Base-by-base conservation (phyloP, 2,113 vertebrate genomes). In the Astatoreochromis straeleni region DNA sequence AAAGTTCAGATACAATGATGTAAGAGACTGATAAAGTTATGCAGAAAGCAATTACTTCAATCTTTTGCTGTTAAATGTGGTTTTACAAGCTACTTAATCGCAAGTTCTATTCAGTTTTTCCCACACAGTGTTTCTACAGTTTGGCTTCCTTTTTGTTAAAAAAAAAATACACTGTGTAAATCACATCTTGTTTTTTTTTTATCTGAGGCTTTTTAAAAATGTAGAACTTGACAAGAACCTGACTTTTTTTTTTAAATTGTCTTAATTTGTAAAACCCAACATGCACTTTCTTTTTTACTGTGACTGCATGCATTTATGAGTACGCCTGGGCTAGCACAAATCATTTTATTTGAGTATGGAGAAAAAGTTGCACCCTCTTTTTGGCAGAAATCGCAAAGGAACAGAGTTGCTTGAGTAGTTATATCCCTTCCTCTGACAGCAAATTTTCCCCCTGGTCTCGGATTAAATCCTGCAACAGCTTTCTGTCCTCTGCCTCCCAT, bases 401-500 rank as follows among this genome's bases (percentile, higher is more conserved):
- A 42, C 53, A 81, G 51, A 81, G 65, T 65, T 70, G 53, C 29
- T 14, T 83, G 35, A 80, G 55, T 86, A 31, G 29, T 16, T 80
- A 49, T 82, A 75, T 81, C 19, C 75, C 26, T 68, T 35, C 26
- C 24, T 83, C 55, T 82, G 53, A 84, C 70, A 80, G 35, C 40
- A 45, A 31, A 29, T 58, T 57, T 57, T 16, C 17, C 40, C 21
- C 26, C 17, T 49, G 42, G 53, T 16, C 17, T 19, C 11, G 13
- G 75, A 84, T 80, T 82, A 85, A 89, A 81, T 90, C 81, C 40
- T 86, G 70, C 80, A 80, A 33, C 81, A 79, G 54, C 35, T 81
- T 79, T 58, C 38, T 70, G 80, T 82, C 21, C 35, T 84, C 31
- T 63, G 60, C 81, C 40, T 79, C 63, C 60, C n/a, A 12, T 63